Evolutionary conservation across 2,113 vertebrate species (phyloP), one percentile per base, ranked within the genome.

Genomic region (Rafetus swinhoei): DNA sequence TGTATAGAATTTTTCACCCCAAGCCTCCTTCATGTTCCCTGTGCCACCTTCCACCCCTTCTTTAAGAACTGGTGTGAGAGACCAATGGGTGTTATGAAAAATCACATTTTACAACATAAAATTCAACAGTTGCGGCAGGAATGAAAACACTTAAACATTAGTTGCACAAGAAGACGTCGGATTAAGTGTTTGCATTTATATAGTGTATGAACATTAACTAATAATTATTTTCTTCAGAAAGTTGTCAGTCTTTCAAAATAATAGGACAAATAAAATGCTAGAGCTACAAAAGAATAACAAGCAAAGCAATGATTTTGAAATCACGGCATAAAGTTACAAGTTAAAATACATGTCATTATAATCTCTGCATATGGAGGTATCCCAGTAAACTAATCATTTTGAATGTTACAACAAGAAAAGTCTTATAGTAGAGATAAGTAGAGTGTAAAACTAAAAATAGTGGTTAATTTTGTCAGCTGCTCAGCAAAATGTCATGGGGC

Each of bases 301-400:
- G 90, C 35, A 95, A 96, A 97, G 53, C 93, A 97, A 93, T 93
- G 92, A 96, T 97, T 97, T 97, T 95, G 82, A 97, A 97, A 97
- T 96, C 93, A 93, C 45, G 85, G 87, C 56, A 94, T 87, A 92
- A 96, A 96, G 86, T 94, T 97, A 57, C 91, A 80, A 94, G 81
- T 95, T 96, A 96, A 93, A 97, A 95, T 94, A 90, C 89, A 80
- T 95, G 57, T 97, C 94, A 96, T 95, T 96, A 93, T 81, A 93
- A 95, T 86, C 86, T 89, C 84, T 93, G 54, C 87, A 91, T 89
- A 88, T 82, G 85, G 79, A 97, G 88, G 83, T 94, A 95, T 82
- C 86, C 86, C 27, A 85, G 84, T 81, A 90, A 94, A 93, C 62
- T 93, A 95, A 91, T 90, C 88, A 92, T 89, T 93, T 88, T 93